phyloP scores from a whole-genome alignment of 2,888 invertebrate species.

The Clanis bilineata region DNA sequence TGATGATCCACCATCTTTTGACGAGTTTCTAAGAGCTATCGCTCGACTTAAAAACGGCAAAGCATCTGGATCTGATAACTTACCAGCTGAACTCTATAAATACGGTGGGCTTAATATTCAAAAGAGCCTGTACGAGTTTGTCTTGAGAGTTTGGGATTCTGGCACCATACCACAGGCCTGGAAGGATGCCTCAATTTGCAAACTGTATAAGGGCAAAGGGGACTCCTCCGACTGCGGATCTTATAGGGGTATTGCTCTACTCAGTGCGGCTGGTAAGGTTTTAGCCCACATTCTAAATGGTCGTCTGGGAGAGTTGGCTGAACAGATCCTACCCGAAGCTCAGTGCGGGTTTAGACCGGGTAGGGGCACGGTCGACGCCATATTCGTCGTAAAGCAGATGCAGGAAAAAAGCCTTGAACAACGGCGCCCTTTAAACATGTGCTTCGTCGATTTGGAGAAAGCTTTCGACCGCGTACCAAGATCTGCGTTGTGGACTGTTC shows the following conservation, averaged over 20 bases:
- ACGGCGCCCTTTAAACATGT: conserved; percentile 19
- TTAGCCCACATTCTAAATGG: neutral
- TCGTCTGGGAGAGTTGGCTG: neutral
- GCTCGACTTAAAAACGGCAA: conserved; percentile 13
- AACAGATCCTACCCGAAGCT: conserved; percentile 10
- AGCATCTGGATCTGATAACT: conserved; percentile 6
- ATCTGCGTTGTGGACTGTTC: conserved; percentile 22
- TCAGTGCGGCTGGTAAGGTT: neutral
- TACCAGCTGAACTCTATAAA: conserved; percentile 22
- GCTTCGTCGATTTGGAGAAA: conserved; percentile 25
- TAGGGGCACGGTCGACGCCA: conserved; percentile 14
- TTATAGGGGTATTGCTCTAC: neutral
- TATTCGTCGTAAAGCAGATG: too few relatives aligned
- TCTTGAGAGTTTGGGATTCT: too few relatives aligned
- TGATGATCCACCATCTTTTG: conserved; percentile 8
- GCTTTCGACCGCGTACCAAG: conserved; percentile 25
- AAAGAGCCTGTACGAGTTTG: conserved; percentile 1
- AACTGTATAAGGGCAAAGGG: too few relatives aligned
- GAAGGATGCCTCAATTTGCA: neutral
- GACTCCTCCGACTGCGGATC: neutral
- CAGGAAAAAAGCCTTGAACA: conserved; percentile 26
- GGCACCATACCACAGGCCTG: too few relatives aligned
- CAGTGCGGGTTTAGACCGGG: conserved; percentile 2
- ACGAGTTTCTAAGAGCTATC: conserved; percentile 10
- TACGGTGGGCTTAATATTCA: conserved; percentile 15